A percentile compares a stretch with the other conserved stretches of the same genome.
phyloP scores from a whole-genome alignment of 2,797 vertebrate species.

The Fistularia commersonii region DNA sequence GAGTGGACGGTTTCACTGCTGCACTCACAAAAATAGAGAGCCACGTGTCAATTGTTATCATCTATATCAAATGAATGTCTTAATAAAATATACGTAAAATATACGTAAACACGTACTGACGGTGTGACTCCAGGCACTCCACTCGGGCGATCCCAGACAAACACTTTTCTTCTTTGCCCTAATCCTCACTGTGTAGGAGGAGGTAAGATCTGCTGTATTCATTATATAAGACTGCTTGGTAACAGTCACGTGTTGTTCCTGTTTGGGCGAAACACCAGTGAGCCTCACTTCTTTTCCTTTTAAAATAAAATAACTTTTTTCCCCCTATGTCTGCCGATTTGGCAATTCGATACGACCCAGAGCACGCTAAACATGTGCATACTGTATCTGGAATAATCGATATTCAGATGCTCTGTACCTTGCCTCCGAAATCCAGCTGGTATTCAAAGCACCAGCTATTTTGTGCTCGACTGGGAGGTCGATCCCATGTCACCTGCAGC shows the following conservation, averaged over 20 bases:
- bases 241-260: slow-evolving; percentile 1
- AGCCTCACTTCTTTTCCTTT: background rate
- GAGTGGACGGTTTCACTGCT: slow-evolving; percentile 16
- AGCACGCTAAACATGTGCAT: too few relatives aligned
- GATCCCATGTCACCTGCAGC: slow-evolving; percentile 43
- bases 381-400: too few relatives aligned
- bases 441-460: accelerated
- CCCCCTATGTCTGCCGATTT: background rate
- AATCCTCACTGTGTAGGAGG: slow-evolving; percentile 39
- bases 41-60: too few relatives aligned
- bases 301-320: background rate
- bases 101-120: slow-evolving; percentile 42
- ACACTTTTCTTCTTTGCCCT: accelerated
- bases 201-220: slow-evolving; percentile 10
- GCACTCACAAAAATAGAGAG: background rate
- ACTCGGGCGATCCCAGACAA: background rate
- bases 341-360: background rate
- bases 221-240: accelerated
- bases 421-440: slow-evolving; percentile 40
- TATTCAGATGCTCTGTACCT: slow-evolving; percentile 31
- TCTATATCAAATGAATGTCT: background rate
- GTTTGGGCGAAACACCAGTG: slow-evolving; percentile 12
- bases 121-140: slow-evolving; percentile 59
- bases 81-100: background rate
- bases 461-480: accelerated